Conservation (phyloP, 2,888 invertebrate genomes). For the Cryptocheilus praepositus region DNA sequence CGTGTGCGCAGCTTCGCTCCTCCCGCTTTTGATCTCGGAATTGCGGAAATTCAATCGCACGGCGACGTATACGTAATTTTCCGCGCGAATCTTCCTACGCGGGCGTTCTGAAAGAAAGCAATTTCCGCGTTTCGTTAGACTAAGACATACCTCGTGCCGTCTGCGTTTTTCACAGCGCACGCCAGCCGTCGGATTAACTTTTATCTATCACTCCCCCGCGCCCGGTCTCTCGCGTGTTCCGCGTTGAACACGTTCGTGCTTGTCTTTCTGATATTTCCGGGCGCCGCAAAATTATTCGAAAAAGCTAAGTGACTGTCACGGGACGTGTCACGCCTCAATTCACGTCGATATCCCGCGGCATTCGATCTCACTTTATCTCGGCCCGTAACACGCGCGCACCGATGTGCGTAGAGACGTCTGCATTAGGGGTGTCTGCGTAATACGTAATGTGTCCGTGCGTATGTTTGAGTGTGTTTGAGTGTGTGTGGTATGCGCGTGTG, state of each 20-base stretch:
- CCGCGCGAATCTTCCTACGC: background rate
- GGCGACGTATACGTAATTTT: background rate
- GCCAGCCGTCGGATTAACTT: too few relatives aligned
- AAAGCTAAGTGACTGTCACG: too few relatives aligned
- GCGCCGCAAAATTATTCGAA: background rate
- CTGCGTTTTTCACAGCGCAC: too few relatives aligned
- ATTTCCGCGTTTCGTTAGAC: too few relatives aligned
- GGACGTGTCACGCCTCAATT: background rate
- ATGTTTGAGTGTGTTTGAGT: background rate
- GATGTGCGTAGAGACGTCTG: background rate
- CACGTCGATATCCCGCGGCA: background rate
- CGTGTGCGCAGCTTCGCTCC: background rate
- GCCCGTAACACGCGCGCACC: background rate
- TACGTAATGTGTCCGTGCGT: background rate
- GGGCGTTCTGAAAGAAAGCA: background rate
- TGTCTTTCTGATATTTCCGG: background rate
- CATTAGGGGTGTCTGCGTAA: too few relatives aligned
- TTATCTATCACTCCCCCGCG: background rate
- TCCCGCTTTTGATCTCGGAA: background rate
- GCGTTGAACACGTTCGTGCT: background rate
- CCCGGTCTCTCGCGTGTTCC: too few relatives aligned
- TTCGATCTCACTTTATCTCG: conserved; percentile 14
- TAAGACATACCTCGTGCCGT: too few relatives aligned
- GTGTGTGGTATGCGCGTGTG: background rate
- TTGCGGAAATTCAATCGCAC: too few relatives aligned